These are phyloP conservation scores for Helicolenus hilgendorfi DNA, from an alignment of 2,797 vertebrate genomes.

Conservation along the genomic window DNA sequence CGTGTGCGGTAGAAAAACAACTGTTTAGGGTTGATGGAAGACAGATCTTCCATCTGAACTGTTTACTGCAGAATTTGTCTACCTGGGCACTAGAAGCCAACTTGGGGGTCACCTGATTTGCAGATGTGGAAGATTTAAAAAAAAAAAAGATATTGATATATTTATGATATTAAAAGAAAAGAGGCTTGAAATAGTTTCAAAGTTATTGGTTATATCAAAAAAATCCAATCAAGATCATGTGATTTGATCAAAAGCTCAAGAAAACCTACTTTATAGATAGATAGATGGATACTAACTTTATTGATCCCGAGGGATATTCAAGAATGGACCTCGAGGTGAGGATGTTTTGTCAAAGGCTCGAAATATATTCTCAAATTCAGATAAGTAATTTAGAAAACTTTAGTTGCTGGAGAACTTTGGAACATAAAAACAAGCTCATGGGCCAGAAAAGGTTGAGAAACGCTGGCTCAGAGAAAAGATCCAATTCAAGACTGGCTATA, in stretches of 20 bases:
- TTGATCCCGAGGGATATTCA: too few relatives aligned
- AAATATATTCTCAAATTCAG: background rate
- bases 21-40: background rate
- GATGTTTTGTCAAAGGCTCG: background rate
- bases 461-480: background rate
- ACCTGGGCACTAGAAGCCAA: background rate
- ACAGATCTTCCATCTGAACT: background rate
- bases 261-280: background rate
- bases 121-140: background rate
- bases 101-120: background rate
- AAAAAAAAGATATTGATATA: background rate
- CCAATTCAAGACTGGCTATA: background rate
- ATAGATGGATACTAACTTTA: too few relatives aligned
- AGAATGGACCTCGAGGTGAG: background rate
- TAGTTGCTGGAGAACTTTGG: background rate
- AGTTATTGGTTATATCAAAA: background rate
- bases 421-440: background rate
- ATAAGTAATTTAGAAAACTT: background rate
- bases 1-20: background rate
- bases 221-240: background rate
- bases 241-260: background rate
- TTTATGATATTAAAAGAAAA: background rate
- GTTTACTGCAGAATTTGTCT: constrained; percentile 10
- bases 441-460: background rate
- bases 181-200: background rate